Percentiles rank a stretch among this genome's conserved stretches.
These are phyloP conservation scores for Teleiodes luculella DNA, from an alignment of 2,888 invertebrate genomes.

Conservation along the genomic window DNA sequence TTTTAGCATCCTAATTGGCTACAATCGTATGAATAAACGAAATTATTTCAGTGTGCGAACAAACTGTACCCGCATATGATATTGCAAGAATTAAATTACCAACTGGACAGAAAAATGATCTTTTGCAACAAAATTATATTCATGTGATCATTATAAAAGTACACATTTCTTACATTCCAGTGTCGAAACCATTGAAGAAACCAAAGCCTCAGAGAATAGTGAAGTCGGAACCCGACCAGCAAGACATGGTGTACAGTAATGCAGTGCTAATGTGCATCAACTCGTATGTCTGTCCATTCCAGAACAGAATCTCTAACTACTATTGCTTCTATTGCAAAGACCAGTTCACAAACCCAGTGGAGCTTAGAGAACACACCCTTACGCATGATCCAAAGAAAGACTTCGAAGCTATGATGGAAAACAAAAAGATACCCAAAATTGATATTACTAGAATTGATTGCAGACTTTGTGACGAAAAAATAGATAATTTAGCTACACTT, in stretches of 20 bases:
- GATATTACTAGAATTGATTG: constrained; percentile 67
- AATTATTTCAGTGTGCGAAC: no score
- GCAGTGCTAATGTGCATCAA: constrained; percentile 53
- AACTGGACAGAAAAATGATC: no score
- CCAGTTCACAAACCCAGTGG: constrained; percentile 60
- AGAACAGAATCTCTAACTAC: constrained; percentile 60
- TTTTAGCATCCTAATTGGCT: no score
- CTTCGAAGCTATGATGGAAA: constrained; percentile 53
- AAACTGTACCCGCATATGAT: no score
- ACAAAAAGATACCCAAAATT: constrained; percentile 64
- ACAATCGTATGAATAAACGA: no score
- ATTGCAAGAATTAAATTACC: no score
- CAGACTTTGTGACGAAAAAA: not conserved
- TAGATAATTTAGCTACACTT: constrained; percentile 48
- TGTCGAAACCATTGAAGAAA: constrained; percentile 23
- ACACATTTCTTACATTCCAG: constrained; percentile 22
- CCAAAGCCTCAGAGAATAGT: constrained; percentile 27
- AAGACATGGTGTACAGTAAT: constrained; percentile 52
- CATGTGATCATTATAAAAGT: no score
- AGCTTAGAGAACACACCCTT: constrained; percentile 57
- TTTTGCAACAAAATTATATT: no score
- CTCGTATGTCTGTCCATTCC: constrained; percentile 63
- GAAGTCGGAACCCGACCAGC: constrained; percentile 37
- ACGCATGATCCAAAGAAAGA: constrained; percentile 51
- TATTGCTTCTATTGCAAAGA: constrained; percentile 68